These are phyloP conservation scores for Lasioglossum leucozonium DNA, from an alignment of 2,888 invertebrate species.

Conservation along the genomic window DNA sequence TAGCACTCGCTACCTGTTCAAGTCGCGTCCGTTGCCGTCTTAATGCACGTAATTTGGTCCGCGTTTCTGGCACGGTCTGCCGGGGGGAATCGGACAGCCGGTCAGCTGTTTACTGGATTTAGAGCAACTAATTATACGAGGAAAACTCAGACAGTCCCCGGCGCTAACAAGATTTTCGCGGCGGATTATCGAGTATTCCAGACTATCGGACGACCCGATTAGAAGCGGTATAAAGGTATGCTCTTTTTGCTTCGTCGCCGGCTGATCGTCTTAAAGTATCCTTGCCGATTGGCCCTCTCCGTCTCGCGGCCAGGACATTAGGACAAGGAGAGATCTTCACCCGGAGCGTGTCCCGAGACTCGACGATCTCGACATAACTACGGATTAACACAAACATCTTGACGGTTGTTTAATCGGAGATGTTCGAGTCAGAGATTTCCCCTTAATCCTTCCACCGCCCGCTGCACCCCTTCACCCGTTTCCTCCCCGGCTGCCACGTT, in stretches of 20 bases:
- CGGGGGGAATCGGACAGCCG: not conserved
- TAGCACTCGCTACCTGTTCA: not conserved
- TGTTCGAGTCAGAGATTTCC: slow-evolving; percentile 2
- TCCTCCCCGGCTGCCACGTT: not conserved
- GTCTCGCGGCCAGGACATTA: not conserved
- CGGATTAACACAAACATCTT: not conserved
- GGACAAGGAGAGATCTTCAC: not conserved
- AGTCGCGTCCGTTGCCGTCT: not conserved
- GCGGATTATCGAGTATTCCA: slow-evolving; percentile 47
- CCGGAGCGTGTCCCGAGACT: not conserved
- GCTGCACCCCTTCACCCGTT: too few species aligned
- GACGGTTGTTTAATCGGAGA: not conserved
- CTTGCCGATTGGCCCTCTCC: not conserved
- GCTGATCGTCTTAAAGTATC: slow-evolving; percentile 6
- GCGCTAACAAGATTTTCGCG: slow-evolving; percentile 44
- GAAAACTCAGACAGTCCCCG: slow-evolving; percentile 36
- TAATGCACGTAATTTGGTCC: not conserved
- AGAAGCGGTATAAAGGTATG: slow-evolving; percentile 51
- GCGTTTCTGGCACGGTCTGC: slow-evolving; percentile 13
- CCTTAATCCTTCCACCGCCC: slow-evolving; percentile 51
- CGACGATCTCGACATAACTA: not conserved
- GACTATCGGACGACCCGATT: slow-evolving; percentile 39
- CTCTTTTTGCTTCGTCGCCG: slow-evolving; percentile 16
- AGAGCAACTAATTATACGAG: slow-evolving; percentile 40
- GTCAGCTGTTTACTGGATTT: slow-evolving; percentile 28